Base-by-base conservation (phyloP, 2,797 vertebrate genomes). In the Jordanella pulchra region DNA sequence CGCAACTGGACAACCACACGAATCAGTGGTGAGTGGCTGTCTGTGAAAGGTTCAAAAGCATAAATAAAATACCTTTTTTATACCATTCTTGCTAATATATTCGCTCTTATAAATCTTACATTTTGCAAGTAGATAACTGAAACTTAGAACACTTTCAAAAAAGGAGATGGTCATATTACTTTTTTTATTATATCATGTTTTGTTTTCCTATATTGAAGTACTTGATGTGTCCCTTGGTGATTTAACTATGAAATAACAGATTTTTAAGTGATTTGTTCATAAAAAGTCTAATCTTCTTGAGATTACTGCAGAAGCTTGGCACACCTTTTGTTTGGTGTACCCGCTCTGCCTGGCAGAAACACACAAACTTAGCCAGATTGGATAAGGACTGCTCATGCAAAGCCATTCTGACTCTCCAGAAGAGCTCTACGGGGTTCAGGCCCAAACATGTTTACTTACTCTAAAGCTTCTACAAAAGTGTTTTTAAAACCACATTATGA, bases 1-100 rank as follows among this genome's bases (percentile, higher is more conserved):
- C 96, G 91, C 85, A 98, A 98, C 93, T 98, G 97, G 97, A 98
- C 97, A 25, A 96, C 97, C 90, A 93, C 95, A 1, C 95, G 97
- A 60, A 88, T 98, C 76, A 97, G 94, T 3, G 97, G 97, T 98
- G 92, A 96, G 94, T 69, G 68, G 5, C 12, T 14, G 71, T 61
- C 27, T 23, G 4, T 21, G 17, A 27, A 35, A 58, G 66, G 32
- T 47, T 44, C 7, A 39, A 50, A 17, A 28, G 25, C 13, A 25
- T 44, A 53, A 14, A 48, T 7, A 39, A 27, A 0, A 25, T 7
- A 44, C n/a, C 2, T 9, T 4, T 25, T 63, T 42, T 42, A 3
- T 3, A 44, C 35, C 60, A 25, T 63, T 44, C 12, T 63, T 63
- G 7, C 60, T 7, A 42, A 1, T 42, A 35, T 44, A 63, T 25